Base-by-base conservation (phyloP, 1,140 invertebrate genomes). In the Colletes latitarsis region DNA sequence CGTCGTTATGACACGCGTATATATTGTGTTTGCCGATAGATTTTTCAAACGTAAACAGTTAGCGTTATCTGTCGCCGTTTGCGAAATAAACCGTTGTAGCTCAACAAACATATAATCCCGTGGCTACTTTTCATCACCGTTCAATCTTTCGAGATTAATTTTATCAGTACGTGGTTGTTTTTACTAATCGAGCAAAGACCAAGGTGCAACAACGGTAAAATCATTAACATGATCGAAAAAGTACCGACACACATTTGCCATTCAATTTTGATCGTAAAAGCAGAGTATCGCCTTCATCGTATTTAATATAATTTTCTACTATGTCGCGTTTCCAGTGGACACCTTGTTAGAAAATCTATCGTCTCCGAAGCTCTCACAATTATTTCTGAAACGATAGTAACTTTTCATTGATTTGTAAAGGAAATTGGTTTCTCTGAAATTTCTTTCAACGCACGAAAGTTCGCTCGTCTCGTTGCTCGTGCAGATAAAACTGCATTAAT, bases 121-220 rank as follows among this genome's bases (percentile, higher is more conserved):
- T 21, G 15, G 52, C 19, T 5, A 39, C 17, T 57, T 43, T 21
- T 79, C 21, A 53, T 63, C 49, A 19, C 15, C 5, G 10, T 78
- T 9, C 69, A 73, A 79, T 79, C 60, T 64, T 43, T 30, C 12
- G 4, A n/a, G 69, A 73, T 73, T 79, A 79, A 64, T 30, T 73
- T 79, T 79, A 79, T 79, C 77, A 49, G 12, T 17, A 3, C 8
- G 9, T 6, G 1, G 8, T 17, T 52, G 15, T 64, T 73, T 62
- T 72, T 39, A 73, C 21, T 64, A 79, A 79, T 79, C 60, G 58
- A 63, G 14, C 15, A 79, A 73, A 79, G 69, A 79, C 46, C 77
- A 73, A 79, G 49, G 69, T 79, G 73, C 69, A 53, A 55, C 12
- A 15, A 6, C 6, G 14, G 15, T 15, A 12, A 69, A 46, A 46